phyloP scores from a whole-genome alignment of 2,113 vertebrate species.

The Sprattus sprattus region DNA sequence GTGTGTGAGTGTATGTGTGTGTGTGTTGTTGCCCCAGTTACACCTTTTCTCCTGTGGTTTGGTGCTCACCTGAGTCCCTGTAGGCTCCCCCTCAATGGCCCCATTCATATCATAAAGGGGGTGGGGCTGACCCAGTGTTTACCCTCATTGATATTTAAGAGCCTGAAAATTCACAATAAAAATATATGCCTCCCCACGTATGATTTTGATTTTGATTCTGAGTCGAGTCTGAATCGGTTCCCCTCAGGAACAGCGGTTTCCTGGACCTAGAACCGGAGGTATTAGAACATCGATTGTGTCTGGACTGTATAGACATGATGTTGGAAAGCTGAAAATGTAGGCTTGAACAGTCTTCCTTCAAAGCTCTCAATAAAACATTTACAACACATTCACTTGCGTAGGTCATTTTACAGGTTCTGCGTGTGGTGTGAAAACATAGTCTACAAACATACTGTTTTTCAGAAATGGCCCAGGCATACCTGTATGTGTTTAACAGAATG shows the following conservation, averaged over 20 bases:
- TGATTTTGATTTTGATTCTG: neutral
- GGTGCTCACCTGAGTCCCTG: slow-evolving; percentile 2
- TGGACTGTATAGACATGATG: neutral
- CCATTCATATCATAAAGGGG: neutral
- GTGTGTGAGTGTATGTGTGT: slow-evolving; percentile 26
- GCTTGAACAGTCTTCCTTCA: neutral
- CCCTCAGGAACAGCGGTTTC: neutral
- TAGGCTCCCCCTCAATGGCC: neutral
- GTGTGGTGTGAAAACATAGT: neutral
- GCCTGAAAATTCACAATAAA: neutral
- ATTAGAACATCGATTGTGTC: neutral
- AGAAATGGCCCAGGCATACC: neutral
- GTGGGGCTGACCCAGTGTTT: neutral
- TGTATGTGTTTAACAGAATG: neutral
- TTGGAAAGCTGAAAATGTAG: neutral
- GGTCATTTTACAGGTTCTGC: neutral
- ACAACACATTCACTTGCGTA: neutral
- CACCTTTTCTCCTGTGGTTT: neutral
- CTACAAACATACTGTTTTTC: neutral
- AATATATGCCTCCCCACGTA: neutral
- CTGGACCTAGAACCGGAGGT: neutral
- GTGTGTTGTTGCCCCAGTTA: neutral
- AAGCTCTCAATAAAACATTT: neutral
- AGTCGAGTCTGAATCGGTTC: neutral
- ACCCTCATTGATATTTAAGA: neutral